Percentiles rank a stretch among this genome's conserved stretches.
Conservation (phyloP, 2,888 invertebrate genomes). For the Pharmacophagus antenor region DNA sequence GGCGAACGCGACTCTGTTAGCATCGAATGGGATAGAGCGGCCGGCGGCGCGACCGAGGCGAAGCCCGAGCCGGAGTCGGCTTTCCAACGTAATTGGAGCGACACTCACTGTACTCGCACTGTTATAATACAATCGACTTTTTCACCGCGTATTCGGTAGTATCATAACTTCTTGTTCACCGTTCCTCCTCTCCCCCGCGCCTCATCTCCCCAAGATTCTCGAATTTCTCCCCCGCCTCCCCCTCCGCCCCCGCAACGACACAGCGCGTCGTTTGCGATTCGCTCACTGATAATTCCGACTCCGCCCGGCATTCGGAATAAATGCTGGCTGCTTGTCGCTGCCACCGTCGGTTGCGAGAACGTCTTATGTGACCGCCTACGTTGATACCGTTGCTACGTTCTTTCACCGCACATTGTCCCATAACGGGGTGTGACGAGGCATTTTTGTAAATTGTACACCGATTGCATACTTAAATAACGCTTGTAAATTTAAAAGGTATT, state of each 20-base stretch:
- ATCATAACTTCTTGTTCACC: conserved; percentile 74
- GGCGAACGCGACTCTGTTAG: not conserved
- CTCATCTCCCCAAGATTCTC: too few species aligned
- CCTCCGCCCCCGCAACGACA: conserved; percentile 37
- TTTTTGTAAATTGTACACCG: conserved; percentile 46
- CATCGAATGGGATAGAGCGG: conserved; percentile 10
- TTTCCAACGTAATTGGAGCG: conserved; percentile 41
- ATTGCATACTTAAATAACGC: conserved; percentile 23
- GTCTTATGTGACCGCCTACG: conserved; percentile 45
- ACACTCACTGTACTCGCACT: conserved; percentile 45
- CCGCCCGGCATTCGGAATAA: conserved; percentile 56
- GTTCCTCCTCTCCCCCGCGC: conserved; percentile 40
- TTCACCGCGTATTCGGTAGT: conserved; percentile 72
- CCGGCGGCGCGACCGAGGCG: conserved; percentile 4
- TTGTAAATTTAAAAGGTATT: conserved; percentile 23
- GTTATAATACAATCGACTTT: conserved; percentile 57
- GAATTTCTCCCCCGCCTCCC: conserved; percentile 48
- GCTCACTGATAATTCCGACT: conserved; percentile 59
- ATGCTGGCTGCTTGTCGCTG: conserved; percentile 51
- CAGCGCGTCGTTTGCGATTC: conserved; percentile 63
- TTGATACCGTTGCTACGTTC: conserved; percentile 42
- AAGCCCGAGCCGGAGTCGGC: conserved; percentile 42
- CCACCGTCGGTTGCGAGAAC: conserved; percentile 44
- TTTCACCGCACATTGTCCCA: conserved; percentile 52
- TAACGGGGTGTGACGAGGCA: conserved; percentile 61